phyloP scores from a whole-genome alignment of 2,888 invertebrate genomes.

The Masnerella sp. region DNA sequence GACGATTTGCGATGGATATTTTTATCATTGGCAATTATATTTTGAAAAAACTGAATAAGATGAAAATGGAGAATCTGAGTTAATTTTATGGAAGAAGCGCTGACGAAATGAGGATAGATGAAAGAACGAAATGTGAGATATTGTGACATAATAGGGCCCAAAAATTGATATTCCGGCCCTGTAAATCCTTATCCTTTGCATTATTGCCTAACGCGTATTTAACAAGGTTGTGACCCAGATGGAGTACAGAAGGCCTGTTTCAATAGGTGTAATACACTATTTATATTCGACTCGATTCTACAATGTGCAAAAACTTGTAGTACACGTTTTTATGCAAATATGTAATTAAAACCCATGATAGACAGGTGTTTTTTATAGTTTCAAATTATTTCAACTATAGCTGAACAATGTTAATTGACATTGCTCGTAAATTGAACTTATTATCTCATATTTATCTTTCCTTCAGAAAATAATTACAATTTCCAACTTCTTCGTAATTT shows the following conservation, averaged over 20 bases:
- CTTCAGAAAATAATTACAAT: neutral
- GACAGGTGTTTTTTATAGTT: neutral
- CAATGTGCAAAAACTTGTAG: slow-evolving; percentile 18
- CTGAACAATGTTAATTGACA: slow-evolving; percentile 7
- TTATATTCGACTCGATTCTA: slow-evolving; percentile 13
- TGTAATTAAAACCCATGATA: neutral
- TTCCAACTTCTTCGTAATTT: too few relatives aligned
- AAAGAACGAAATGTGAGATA: too few relatives aligned
- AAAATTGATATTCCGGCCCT: too few relatives aligned
- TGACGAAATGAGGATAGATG: too few relatives aligned
- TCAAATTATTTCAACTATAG: slow-evolving; percentile 7
- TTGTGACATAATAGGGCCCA: too few relatives aligned
- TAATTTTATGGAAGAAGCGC: too few relatives aligned
- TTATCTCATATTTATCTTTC: neutral
- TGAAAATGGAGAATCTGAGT: too few relatives aligned
- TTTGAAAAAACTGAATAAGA: too few relatives aligned
- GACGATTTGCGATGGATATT: neutral
- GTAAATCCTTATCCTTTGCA: slow-evolving; percentile 39
- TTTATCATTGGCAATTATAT: neutral
- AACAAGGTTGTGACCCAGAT: slow-evolving; percentile 46
- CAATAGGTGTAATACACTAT: slow-evolving; percentile 23
- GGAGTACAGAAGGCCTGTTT: slow-evolving; percentile 34
- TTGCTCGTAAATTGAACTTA: neutral
- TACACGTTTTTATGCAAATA: slow-evolving; percentile 22
- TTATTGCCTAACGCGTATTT: slow-evolving; percentile 38